Evolutionary conservation across 2,113 vertebrate species (phyloP).

Genomic region (Cyrtonyx montezumae): DNA sequence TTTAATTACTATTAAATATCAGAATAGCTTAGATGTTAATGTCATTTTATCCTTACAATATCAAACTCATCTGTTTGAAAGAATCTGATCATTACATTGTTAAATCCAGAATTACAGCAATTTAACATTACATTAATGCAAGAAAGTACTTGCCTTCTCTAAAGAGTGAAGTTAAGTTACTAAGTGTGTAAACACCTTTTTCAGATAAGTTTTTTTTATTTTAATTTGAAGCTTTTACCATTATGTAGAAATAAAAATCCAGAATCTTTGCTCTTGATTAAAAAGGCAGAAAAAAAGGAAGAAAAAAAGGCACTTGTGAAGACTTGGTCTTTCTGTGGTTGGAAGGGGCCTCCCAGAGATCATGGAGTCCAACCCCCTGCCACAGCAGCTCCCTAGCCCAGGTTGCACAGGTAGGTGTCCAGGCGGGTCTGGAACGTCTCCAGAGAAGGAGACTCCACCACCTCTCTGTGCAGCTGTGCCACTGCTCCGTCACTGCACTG

Average conservation of each 20-base stretch:
- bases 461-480: no score
- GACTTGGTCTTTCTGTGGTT: not conserved
- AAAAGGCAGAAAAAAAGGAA: not conserved
- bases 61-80: not conserved
- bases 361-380: no score
- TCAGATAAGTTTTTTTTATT: not conserved
- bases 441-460: no score
- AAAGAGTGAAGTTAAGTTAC: not conserved
- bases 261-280: not conserved
- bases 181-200: not conserved
- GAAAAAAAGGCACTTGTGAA: not conserved
- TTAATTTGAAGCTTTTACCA: not conserved
- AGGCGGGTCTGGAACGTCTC: no score
- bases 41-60: not conserved
- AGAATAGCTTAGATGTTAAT: not conserved
- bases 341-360: no score
- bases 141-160: not conserved
- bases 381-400: no score
- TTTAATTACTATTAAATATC: not conserved
- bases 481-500: no score
- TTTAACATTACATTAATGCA: not conserved
- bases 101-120: not conserved
- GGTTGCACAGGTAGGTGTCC: no score
- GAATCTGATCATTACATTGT: not conserved
- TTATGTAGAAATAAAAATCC: not conserved